Percentiles rank a stretch among this genome's conserved stretches.
phyloP scores from a whole-genome alignment of 2,113 vertebrate genomes.

The Cnemophilus loriae region DNA sequence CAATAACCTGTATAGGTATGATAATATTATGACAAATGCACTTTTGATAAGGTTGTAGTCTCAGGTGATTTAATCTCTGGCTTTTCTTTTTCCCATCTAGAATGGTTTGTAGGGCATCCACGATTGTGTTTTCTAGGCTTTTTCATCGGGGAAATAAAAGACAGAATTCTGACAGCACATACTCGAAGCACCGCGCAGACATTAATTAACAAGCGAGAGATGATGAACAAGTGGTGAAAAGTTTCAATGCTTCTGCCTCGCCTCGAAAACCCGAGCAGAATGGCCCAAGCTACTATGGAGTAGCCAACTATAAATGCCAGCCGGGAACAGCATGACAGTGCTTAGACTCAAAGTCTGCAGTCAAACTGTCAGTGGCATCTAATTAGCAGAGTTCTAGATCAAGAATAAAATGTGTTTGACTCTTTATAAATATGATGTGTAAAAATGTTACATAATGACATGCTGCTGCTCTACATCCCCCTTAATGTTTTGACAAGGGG shows the following conservation, averaged over 20 bases:
- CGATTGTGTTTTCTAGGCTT: neutral
- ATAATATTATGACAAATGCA: neutral
- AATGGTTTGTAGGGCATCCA: neutral
- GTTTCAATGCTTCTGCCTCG: neutral
- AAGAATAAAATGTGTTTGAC: conserved; percentile 61
- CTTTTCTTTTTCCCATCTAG: neutral
- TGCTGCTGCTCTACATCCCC: conserved; percentile 49
- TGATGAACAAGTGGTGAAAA: conserved; percentile 45
- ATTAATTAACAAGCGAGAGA: conserved; percentile 9
- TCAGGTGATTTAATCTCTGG: neutral
- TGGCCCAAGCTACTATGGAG: conserved; percentile 7
- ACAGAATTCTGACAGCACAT: conserved; percentile 21
- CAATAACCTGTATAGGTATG: neutral
- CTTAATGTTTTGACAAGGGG: conserved; percentile 62
- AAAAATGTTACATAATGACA: conserved; percentile 65
- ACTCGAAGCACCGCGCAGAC: conserved; percentile 7
- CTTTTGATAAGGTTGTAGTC: neutral
- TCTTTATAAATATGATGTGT: conserved; percentile 62
- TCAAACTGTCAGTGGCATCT: conserved; percentile 56
- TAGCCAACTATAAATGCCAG: conserved; percentile 49
- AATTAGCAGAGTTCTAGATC: conserved; percentile 50
- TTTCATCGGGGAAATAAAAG: neutral
- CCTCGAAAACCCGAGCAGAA: conserved; percentile 37
- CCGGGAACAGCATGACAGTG: conserved; percentile 24
- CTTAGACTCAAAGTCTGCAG: conserved; percentile 39